Conservation (phyloP, 1,140 invertebrate species). For the Leptinotarsa defecta region DNA sequence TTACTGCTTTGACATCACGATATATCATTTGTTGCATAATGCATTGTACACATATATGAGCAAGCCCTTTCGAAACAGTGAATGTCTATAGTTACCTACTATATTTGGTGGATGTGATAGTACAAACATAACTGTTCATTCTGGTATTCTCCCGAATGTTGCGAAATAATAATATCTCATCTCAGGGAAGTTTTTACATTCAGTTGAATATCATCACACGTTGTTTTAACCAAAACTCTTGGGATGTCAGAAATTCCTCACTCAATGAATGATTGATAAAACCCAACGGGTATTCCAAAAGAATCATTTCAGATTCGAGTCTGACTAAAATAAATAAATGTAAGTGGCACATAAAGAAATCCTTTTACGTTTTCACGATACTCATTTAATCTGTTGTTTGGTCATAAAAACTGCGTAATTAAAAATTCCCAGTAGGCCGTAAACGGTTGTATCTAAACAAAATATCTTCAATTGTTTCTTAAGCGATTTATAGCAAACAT, state of each 20-base stretch:
- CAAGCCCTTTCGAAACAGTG: no score
- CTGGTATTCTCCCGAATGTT: no score
- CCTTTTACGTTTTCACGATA: conserved; percentile 22
- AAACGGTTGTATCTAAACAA: conserved; percentile 43
- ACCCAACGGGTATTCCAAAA: background rate
- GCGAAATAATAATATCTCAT: no score
- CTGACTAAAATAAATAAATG: conserved; percentile 24
- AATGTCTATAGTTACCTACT: no score
- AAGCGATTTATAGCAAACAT: conserved; percentile 46
- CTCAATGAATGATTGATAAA: background rate
- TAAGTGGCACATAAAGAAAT: conserved; percentile 19
- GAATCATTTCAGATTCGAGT: conserved; percentile 10
- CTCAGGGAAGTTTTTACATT: no score
- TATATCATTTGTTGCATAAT: no score
- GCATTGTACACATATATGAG: no score
- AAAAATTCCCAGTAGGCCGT: conserved; percentile 42
- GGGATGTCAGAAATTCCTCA: conserved; percentile 6
- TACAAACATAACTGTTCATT: no score
- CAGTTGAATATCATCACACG: no score
- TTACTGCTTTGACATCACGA: no score
- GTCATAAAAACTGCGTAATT: conserved; percentile 37
- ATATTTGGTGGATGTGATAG: no score
- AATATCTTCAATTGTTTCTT: conserved; percentile 47
- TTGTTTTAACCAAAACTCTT: background rate
- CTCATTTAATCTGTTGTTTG: conserved; percentile 20